These are phyloP conservation scores for Coranthus polyacanthus DNA, from an alignment of 2,797 vertebrate genomes.

Conservation along the genomic window DNA sequence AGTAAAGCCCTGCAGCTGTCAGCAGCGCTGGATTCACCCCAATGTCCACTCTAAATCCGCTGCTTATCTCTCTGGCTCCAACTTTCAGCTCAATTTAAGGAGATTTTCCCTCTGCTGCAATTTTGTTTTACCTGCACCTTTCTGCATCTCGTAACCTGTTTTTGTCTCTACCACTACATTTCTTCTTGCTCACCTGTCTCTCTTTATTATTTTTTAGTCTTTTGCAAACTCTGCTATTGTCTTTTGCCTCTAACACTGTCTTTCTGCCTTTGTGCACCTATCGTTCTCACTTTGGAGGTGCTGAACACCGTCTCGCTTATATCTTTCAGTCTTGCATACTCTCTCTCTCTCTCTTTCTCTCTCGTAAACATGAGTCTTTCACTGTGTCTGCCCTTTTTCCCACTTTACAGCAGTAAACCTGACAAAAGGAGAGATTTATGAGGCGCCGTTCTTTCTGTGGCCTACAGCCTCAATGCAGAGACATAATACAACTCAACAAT, in stretches of 20 bases:
- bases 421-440: constrained; percentile 50
- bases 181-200: constrained; percentile 27
- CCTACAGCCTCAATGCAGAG: constrained; percentile 36
- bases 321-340: constrained; percentile 47
- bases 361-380: constrained; percentile 55
- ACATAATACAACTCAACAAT: constrained; percentile 29
- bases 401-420: constrained; percentile 40
- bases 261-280: constrained; percentile 29
- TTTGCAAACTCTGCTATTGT: constrained; percentile 20
- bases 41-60: constrained; percentile 48
- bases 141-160: constrained; percentile 5
- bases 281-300: constrained; percentile 46
- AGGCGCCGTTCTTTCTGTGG: constrained; percentile 13
- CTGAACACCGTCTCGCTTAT: constrained; percentile 17
- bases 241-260: constrained; percentile 30
- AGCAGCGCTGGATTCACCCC: constrained; percentile 35
- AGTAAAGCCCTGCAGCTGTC: constrained; percentile 55
- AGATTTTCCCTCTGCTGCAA: constrained; percentile 33
- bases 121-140: constrained; percentile 32
- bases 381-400: constrained; percentile 41
- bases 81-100: constrained; percentile 31
- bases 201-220: constrained; percentile 19
- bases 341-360: constrained; percentile 32
- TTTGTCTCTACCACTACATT: constrained; percentile 24
- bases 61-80: constrained; percentile 44